Evolutionary conservation across 1,140 invertebrate species (phyloP), one percentile per base, ranked within the genome.

Genomic region (Chlorops oryzae): DNA sequence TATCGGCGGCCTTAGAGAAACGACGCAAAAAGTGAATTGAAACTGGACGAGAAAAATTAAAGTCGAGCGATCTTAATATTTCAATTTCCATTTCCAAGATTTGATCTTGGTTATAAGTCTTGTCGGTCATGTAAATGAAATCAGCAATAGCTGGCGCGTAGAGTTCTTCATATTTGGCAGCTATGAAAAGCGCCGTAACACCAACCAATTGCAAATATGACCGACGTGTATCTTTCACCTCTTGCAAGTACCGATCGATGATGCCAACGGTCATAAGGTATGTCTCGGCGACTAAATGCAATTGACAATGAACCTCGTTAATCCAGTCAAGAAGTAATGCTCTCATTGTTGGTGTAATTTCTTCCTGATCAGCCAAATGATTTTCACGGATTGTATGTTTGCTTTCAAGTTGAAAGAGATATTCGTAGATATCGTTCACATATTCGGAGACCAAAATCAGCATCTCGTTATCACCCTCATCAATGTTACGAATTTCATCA

Each of bases 121-220:
- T 84, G 72, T 95, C 93, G 15, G 92, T 90, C 35, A 97, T 90
- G 62, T 88, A 95, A 6, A 92, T 85, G 77, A 95, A 97, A 72
- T 98, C 94, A 2, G 74, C 75, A 23, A 96, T 80, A 47, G 91
- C 87, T 3, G 94, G 92, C 5, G 87, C 79, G 61, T 88, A 92
- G 64, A 96, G 89, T 76, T 98, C 96, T 75, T 98, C 95, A 64
- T 94, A 98, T 72, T 98, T 98, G 57, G 86, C 84, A 10, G 95
- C 92, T 50, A 98, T 84, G 57, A 93, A 87, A 80, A 98, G 83
- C 1, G 90, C 85, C 3, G 92, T 85, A 1, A 93, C 85, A 1
- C 95, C 96, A 32, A 96, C 89, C 37, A 98, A 74, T 72, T 98
- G 95, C 27, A 98, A 74, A 77, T 54, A 81, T 73, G 55, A 90